These are phyloP conservation scores for Euzophera pinguis DNA, from an alignment of 2,888 invertebrate genomes.

Conservation along the genomic window DNA sequence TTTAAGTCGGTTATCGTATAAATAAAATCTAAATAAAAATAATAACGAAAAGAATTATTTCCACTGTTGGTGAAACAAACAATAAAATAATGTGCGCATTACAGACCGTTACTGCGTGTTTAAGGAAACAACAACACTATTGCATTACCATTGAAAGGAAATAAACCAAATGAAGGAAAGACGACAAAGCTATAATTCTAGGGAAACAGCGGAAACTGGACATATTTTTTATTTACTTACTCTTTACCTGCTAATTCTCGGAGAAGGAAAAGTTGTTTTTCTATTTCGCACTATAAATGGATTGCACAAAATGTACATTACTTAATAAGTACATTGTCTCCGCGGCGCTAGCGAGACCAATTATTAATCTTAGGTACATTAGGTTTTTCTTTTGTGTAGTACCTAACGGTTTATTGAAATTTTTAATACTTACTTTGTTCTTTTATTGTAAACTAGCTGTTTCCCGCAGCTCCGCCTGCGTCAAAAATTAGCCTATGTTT, in stretches of 20 bases:
- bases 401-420: too few relatives aligned
- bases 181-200: conserved; percentile 20
- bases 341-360: too few relatives aligned
- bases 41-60: not conserved
- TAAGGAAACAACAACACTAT: conserved; percentile 15
- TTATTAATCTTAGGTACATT: too few relatives aligned
- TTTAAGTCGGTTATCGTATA: too few relatives aligned
- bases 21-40: too few relatives aligned
- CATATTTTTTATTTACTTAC: conserved; percentile 13
- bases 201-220: conserved; percentile 15
- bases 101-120: conserved; percentile 7
- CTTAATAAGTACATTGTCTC: not conserved
- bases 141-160: conserved; percentile 15
- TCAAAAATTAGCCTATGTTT: too few relatives aligned
- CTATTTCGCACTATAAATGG: not conserved
- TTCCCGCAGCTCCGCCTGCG: too few relatives aligned
- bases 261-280: not conserved
- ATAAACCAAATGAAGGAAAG: conserved; percentile 14
- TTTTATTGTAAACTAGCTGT: too few relatives aligned
- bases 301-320: not conserved
- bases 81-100: conserved; percentile 3
- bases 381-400: too few relatives aligned
- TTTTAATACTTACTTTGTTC: too few relatives aligned
- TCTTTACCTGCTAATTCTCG: conserved; percentile 7
- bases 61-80: not conserved